A percentile compares a stretch with the other conserved stretches of the same genome.
Evolutionary conservation across 2,113 vertebrate genomes (phyloP).

Genomic region (Crotalus viridis): DNA sequence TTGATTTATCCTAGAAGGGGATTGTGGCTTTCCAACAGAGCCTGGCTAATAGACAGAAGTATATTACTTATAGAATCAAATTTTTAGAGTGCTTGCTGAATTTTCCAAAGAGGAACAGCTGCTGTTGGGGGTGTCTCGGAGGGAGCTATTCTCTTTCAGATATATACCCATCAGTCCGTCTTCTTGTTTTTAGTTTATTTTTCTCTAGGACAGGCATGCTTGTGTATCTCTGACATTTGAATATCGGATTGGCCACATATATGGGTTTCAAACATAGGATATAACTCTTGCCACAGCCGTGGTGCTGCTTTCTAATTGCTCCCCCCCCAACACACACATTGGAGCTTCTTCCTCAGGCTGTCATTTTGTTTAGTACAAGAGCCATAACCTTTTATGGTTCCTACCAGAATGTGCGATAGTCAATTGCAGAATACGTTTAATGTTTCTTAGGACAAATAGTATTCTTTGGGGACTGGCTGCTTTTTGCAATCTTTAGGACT

Average conservation of each 20-base stretch:
- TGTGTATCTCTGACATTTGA: background rate
- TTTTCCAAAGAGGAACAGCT: background rate
- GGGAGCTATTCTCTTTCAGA: background rate
- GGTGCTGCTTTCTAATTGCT: background rate
- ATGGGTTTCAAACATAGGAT: background rate
- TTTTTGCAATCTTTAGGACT: background rate
- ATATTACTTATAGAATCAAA: background rate
- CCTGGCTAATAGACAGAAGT: background rate
- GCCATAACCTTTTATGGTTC: conserved; percentile 71
- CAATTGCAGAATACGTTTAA: conserved; percentile 46
- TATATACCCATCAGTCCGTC: background rate
- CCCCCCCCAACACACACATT: background rate
- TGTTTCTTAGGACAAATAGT: background rate
- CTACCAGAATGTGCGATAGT: conserved; percentile 40
- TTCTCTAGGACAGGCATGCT: background rate
- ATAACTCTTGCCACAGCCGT: background rate
- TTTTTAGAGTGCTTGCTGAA: background rate
- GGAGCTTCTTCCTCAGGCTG: background rate
- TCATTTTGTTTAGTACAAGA: conserved; percentile 27
- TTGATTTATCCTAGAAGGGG: background rate
- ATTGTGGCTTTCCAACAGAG: background rate
- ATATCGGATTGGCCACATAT: background rate
- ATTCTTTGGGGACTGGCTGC: background rate
- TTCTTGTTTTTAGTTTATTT: background rate
- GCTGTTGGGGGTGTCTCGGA: background rate